A percentile compares a stretch with the other conserved stretches of the same genome.
Evolutionary conservation across 2,888 invertebrate genomes (phyloP).

Genomic region (Syrphus vitripennis): DNA sequence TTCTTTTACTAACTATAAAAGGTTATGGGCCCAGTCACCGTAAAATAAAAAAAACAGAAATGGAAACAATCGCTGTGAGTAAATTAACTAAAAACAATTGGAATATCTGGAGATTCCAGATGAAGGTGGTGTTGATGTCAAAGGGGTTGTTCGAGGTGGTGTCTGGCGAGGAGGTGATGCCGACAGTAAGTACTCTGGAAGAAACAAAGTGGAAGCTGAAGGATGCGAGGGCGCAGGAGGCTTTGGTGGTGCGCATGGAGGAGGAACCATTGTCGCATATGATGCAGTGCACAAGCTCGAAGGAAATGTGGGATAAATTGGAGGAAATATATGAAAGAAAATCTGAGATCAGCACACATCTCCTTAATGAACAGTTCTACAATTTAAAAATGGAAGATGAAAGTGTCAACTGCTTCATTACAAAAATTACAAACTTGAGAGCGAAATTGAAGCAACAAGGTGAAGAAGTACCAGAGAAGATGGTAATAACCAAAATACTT

Average conservation of each 20-base stretch:
- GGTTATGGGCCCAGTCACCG: too few species aligned
- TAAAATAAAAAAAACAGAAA: too few species aligned
- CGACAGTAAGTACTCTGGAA: too few species aligned
- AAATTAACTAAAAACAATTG: too few species aligned
- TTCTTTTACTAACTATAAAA: too few species aligned
- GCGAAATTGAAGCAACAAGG: not conserved
- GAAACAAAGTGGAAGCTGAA: too few species aligned
- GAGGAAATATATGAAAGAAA: constrained; percentile 14
- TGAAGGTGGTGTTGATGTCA: too few species aligned
- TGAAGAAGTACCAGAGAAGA: not conserved
- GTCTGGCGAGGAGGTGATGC: too few species aligned
- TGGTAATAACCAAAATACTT: not conserved
- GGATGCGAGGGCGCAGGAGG: too few species aligned
- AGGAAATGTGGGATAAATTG: constrained; percentile 4
- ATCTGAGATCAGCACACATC: constrained; percentile 9
- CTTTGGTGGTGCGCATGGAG: constrained; percentile 5
- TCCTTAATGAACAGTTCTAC: constrained; percentile 12
- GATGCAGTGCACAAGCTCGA: constrained; percentile 11
- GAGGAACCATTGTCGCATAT: constrained; percentile 4
- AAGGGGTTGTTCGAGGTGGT: too few species aligned
- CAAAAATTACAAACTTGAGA: not conserved
- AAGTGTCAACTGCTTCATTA: not conserved
- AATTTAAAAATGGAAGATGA: constrained; percentile 20
- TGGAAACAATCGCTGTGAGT: too few species aligned
- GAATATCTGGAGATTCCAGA: too few species aligned